Evolutionary conservation across 2,888 invertebrate species (phyloP).

Genomic region (Mechanitis messenoides): DNA sequence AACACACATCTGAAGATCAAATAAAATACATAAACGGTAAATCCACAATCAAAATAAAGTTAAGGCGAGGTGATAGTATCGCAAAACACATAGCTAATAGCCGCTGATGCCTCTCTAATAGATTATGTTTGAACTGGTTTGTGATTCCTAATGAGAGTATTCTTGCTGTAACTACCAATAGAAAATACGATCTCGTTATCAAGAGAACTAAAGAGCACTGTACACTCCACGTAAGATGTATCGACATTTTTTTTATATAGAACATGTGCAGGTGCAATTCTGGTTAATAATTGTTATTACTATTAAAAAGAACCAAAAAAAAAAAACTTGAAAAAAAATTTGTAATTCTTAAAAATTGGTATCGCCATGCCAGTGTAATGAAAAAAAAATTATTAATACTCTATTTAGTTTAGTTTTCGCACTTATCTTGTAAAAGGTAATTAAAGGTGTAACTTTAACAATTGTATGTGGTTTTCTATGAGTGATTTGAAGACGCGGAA

Average conservation of each 20-base stretch:
- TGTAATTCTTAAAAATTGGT: too few species aligned
- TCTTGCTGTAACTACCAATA: conserved; percentile 29
- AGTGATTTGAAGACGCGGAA: conserved; percentile 7
- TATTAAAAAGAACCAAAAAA: too few species aligned
- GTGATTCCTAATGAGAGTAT: conserved; percentile 32
- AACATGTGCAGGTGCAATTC: too few species aligned
- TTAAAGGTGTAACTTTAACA: too few species aligned
- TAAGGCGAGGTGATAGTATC: conserved; percentile 21
- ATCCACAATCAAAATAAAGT: conserved; percentile 8
- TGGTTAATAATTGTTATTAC: too few species aligned
- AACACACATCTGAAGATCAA: conserved; percentile 4
- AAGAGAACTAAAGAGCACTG: conserved; percentile 14
- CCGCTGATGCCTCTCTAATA: conserved; percentile 12
- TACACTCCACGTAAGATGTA: conserved; percentile 4
- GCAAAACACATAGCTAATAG: conserved; percentile 13
- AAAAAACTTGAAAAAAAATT: too few species aligned
- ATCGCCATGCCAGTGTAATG: too few species aligned
- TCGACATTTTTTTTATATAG: not conserved
- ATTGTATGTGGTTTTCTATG: not conserved
- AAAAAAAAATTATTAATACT: too few species aligned
- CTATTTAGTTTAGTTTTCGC: too few species aligned
- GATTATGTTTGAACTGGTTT: conserved; percentile 28
- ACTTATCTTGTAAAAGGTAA: too few species aligned
- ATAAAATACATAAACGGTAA: conserved; percentile 5
- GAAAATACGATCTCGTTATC: conserved; percentile 35